A percentile compares a stretch with the other conserved stretches of the same genome.
phyloP scores from a whole-genome alignment of 37 sponge, comb jelly and placozoan species.

The Hexactinellida sp. region DNA sequence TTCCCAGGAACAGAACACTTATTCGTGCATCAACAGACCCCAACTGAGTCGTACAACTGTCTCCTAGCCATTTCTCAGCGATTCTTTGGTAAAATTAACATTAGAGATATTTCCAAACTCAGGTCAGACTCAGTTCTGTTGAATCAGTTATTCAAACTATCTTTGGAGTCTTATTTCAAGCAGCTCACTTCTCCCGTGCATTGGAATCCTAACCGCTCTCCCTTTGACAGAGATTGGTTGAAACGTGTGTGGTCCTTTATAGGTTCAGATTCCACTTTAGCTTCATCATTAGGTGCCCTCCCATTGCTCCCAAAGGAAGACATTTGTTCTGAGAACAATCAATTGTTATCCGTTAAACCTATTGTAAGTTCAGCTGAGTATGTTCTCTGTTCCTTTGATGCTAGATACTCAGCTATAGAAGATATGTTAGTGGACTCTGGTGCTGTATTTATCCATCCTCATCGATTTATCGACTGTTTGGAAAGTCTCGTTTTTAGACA shows the following conservation, averaged over 20 bases:
- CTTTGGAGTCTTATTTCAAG: not conserved
- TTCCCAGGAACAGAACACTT: not conserved
- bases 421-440: not conserved
- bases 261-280: not conserved
- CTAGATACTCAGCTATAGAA: not conserved
- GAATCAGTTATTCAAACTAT: not conserved
- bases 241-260: not conserved
- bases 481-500: not conserved
- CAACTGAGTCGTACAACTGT: not conserved
- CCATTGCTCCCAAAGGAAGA: not conserved
- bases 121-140: not conserved
- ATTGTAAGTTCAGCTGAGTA: not conserved
- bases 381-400: not conserved
- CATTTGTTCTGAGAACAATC: not conserved
- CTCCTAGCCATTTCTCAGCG: not conserved
- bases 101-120: not conserved
- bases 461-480: not conserved
- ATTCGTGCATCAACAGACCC: not conserved
- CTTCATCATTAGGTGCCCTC: not conserved
- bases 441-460: not conserved
- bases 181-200: not conserved
- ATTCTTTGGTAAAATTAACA: not conserved
- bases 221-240: not conserved
- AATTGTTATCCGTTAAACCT: not conserved
- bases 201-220: not conserved